Base-by-base conservation (phyloP, 2,797 vertebrate genomes). In the Propithecus perrieri region DNA sequence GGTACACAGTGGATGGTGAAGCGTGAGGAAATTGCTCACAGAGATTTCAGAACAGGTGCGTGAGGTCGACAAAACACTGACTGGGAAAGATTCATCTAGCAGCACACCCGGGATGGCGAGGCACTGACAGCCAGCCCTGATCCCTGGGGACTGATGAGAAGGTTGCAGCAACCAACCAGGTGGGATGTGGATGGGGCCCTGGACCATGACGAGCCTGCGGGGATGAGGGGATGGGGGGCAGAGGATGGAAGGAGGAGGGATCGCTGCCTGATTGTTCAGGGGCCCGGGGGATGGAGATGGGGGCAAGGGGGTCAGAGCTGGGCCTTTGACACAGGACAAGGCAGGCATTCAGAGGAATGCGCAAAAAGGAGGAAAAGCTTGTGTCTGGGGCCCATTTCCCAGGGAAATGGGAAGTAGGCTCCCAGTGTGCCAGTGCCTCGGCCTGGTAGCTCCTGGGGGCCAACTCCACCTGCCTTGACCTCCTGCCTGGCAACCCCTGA, bases 401-500 rank as follows among this genome's bases (percentile, higher is more conserved):
- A 87, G 41, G 35, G 53, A 91, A 88, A 67, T 53, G 63, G 79
- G 83, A 95, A 93, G 17, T 8, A 26, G 79, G 33, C 41, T 86
- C 84, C 53, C 35, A 33, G 57, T 69, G 17, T 74, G 69, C 55
- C 79, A 46, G 26, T 1, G 33, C 11, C 41, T 65, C 1, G 1
- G 33, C 55, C 50, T 17, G 8, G 72, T 6, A 17, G 55, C 30
- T 80, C 84, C 72, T 10, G 17, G 61, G 24, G 35, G 38, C 38
- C 55, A 30, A 14, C 91, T 79, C n/a, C 53, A 72, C 53, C 86
- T 63, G 24, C 30, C 67, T 79, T 96, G 96, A 74, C 81, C 69
- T 92, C 50, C 33, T 87, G 89, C 79, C 95, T 75, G 63, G 69
- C 17, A 28, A 59, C 86, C 74, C 85, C 89, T 94, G 91, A 96